A percentile compares a stretch with the other conserved stretches of the same genome.
phyloP scores from a whole-genome alignment of 2,113 vertebrate genomes.

The Pseudolaguvia tuberculata region DNA sequence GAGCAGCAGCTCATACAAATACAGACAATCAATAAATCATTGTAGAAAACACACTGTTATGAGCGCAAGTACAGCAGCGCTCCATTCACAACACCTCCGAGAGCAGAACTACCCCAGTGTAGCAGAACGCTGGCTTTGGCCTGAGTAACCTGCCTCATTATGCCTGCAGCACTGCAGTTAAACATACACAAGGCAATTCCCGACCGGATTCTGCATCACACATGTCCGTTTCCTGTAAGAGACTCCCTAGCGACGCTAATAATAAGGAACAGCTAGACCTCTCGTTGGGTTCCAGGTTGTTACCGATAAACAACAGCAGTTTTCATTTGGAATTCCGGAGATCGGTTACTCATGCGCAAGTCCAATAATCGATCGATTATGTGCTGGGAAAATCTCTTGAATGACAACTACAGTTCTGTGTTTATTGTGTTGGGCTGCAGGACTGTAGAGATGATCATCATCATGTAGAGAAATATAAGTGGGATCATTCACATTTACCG shows the following conservation, averaged over 20 bases:
- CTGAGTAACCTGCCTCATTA: background rate
- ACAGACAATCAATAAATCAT: slow-evolving; percentile 74
- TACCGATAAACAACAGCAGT: slow-evolving; percentile 58
- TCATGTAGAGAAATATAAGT: background rate
- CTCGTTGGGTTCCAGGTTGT: slow-evolving; percentile 56
- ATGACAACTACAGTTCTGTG: background rate
- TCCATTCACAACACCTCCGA: slow-evolving; percentile 58
- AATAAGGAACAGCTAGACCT: slow-evolving; percentile 63
- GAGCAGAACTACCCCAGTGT: slow-evolving; percentile 24
- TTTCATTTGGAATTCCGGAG: slow-evolving; percentile 55
- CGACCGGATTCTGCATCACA: slow-evolving; percentile 59
- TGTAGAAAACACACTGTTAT: slow-evolving; percentile 65
- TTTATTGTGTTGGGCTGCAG: background rate
- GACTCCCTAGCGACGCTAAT: slow-evolving; percentile 59
- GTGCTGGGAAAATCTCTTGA: background rate
- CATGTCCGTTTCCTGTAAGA: slow-evolving; percentile 61
- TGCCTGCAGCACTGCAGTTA: slow-evolving; percentile 56
- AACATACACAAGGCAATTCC: slow-evolving; percentile 58
- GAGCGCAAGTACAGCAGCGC: slow-evolving; percentile 57
- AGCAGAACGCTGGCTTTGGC: background rate
- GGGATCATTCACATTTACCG: background rate
- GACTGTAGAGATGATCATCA: background rate
- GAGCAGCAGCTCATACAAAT: slow-evolving; percentile 61
- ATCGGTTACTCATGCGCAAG: slow-evolving; percentile 45
- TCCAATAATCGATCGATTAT: background rate